phyloP scores from a whole-genome alignment of 2,888 invertebrate genomes.

The Lymantria dispar region DNA sequence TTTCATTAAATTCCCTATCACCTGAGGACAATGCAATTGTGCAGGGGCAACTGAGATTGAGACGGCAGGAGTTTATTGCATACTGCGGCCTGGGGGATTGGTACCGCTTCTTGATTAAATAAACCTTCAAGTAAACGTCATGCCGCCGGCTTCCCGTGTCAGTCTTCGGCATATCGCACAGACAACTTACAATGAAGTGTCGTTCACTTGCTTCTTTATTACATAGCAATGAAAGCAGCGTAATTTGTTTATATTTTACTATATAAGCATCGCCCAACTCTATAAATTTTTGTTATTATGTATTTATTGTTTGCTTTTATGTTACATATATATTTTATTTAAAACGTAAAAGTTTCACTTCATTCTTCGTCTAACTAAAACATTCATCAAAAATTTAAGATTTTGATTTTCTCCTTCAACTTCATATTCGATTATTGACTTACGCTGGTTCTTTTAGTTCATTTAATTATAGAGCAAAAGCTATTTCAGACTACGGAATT shows the following conservation, averaged over 20 bases:
- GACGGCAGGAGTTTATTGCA: slow-evolving; percentile 65
- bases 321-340: too few species aligned
- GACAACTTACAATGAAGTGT: slow-evolving; percentile 39
- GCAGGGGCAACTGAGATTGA: slow-evolving; percentile 71
- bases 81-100: slow-evolving; percentile 48
- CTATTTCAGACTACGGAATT: too few species aligned
- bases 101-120: slow-evolving; percentile 77
- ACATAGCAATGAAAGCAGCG: slow-evolving; percentile 32
- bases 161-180: slow-evolving; percentile 66
- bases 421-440: too few species aligned
- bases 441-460: too few species aligned
- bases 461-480: too few species aligned
- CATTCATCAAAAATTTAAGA: too few species aligned
- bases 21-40: slow-evolving; percentile 70
- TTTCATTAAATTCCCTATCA: slow-evolving; percentile 72
- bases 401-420: too few species aligned
- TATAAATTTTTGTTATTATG: too few species aligned
- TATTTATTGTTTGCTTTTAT: too few species aligned
- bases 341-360: too few species aligned
- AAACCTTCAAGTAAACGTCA: slow-evolving; percentile 72
- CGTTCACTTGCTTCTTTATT: slow-evolving; percentile 36
- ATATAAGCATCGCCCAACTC: background rate
- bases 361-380: too few species aligned
- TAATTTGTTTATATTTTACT: slow-evolving; percentile 19
- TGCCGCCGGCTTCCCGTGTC: slow-evolving; percentile 60